phyloP scores from a whole-genome alignment of 2,113 vertebrate species.

The Triplophysa tibetana region DNA sequence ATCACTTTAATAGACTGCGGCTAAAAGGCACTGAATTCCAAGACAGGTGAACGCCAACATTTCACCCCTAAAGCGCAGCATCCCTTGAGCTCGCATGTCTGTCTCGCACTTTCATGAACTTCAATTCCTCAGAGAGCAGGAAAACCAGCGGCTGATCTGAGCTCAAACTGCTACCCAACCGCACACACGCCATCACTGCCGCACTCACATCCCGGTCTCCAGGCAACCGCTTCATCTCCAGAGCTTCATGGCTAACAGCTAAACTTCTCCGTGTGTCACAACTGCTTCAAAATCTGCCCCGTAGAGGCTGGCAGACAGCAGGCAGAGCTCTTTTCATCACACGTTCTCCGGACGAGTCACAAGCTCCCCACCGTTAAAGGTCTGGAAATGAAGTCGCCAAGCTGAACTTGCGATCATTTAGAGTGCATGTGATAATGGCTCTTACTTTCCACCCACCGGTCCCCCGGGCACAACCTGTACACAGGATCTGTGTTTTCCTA shows the following conservation, averaged over 20 bases:
- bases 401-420: slow-evolving; percentile 5
- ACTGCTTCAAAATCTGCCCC: slow-evolving; percentile 21
- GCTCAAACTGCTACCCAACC: background rate
- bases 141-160: slow-evolving; percentile 1
- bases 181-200: background rate
- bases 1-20: background rate
- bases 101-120: slow-evolving; percentile 18
- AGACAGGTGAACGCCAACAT: background rate
- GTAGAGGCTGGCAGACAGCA: slow-evolving; percentile 23
- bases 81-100: background rate
- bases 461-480: slow-evolving; percentile 20
- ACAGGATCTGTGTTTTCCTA: background rate
- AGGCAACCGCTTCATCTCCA: slow-evolving; percentile 20
- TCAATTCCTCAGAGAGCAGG: background rate
- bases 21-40: background rate
- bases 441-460: background rate
- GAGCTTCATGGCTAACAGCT: slow-evolving; percentile 39
- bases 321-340: slow-evolving; percentile 41
- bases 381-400: slow-evolving; percentile 25
- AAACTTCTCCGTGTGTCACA: slow-evolving; percentile 31
- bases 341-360: background rate
- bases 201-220: background rate
- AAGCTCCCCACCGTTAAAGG: background rate
- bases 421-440: slow-evolving; percentile 17
- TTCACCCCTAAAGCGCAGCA: background rate